Evolutionary conservation across 2,888 invertebrate genomes (phyloP).

Genomic region (Aromia moschata): DNA sequence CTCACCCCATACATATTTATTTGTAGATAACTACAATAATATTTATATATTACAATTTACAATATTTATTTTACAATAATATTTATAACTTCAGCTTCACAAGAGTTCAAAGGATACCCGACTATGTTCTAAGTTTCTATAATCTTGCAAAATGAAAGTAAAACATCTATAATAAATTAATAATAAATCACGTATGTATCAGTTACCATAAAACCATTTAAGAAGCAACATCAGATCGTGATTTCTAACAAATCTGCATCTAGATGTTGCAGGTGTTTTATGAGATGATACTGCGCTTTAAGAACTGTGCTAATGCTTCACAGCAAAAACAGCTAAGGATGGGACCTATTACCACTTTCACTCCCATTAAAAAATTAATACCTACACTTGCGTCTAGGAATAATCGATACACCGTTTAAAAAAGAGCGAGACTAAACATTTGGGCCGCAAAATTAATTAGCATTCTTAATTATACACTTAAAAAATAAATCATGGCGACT

Average conservation of each 20-base stretch:
- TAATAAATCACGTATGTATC: not conserved
- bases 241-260: not conserved
- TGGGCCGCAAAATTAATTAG: not conserved
- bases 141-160: too few relatives aligned
- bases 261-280: not conserved
- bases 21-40: too few relatives aligned
- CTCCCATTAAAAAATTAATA: not conserved
- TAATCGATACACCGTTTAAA: not conserved
- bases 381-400: not conserved
- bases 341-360: not conserved
- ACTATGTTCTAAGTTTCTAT: too few relatives aligned
- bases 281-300: not conserved
- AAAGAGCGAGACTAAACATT: not conserved
- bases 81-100: too few relatives aligned
- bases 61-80: too few relatives aligned
- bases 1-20: too few relatives aligned
- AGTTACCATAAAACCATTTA: conserved; percentile 4
- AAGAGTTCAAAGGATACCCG: too few relatives aligned
- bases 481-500: conserved; percentile 10
- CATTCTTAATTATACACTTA: not conserved
- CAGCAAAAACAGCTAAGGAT: not conserved
- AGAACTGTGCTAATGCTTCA: not conserved
- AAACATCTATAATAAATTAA: too few relatives aligned
- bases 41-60: too few relatives aligned
- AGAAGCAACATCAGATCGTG: not conserved